These are phyloP conservation scores for Cremastinae sp. DNA, from an alignment of 2,888 invertebrate genomes.

Conservation along the genomic window DNA sequence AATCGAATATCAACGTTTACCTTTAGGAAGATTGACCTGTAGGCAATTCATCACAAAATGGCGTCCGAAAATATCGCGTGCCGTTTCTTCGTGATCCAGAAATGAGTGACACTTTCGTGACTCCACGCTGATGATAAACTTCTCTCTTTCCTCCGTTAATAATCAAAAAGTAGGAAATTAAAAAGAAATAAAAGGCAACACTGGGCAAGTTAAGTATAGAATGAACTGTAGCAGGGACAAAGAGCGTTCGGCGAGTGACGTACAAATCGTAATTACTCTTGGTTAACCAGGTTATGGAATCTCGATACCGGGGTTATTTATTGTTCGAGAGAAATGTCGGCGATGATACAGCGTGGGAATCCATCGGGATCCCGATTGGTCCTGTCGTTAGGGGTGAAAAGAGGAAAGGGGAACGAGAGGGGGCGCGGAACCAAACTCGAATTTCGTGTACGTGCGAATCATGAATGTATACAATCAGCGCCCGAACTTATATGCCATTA, in stretches of 20 bases:
- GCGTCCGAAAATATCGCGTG: conserved; percentile 40
- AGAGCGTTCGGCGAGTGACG: too few relatives aligned
- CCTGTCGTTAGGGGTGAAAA: neutral
- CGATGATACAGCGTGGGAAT: too few relatives aligned
- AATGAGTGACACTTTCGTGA: conserved; percentile 59
- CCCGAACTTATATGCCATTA: conserved; percentile 35
- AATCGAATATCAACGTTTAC: too few relatives aligned
- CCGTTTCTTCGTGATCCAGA: conserved; percentile 19
- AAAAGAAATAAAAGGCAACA: conserved; percentile 1
- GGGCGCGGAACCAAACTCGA: neutral
- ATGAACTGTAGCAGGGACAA: too few relatives aligned
- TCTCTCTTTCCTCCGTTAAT: conserved; percentile 46
- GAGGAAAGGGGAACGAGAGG: neutral
- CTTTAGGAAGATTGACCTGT: conserved; percentile 6
- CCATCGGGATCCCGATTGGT: too few relatives aligned
- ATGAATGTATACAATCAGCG: conserved; percentile 52
- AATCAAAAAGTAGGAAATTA: conserved; percentile 27
- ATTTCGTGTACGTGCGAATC: conserved; percentile 35
- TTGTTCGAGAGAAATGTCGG: too few relatives aligned
- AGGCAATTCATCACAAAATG: neutral
- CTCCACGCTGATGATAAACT: conserved; percentile 40
- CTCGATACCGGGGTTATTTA: too few relatives aligned
- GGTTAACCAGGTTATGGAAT: neutral
- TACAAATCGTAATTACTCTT: neutral
- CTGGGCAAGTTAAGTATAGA: too few relatives aligned